Percentiles rank a stretch among this genome's conserved stretches.
phyloP scores from a whole-genome alignment of 2,888 invertebrate species.

The Eupithecia centaureata region DNA sequence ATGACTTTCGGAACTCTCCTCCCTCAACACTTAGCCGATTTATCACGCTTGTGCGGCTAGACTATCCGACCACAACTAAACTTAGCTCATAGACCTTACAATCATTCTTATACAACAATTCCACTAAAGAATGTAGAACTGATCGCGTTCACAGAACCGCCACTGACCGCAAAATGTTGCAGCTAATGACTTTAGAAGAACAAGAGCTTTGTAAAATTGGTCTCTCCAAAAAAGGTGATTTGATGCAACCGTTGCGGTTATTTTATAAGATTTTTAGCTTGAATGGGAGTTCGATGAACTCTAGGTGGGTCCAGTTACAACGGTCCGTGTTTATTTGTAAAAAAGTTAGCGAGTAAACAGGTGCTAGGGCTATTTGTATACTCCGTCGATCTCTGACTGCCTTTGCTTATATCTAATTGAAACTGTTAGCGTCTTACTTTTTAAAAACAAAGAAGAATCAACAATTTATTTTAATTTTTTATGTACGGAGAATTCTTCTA shows the following conservation, averaged over 20 bases:
- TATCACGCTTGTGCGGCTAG: conserved; percentile 60
- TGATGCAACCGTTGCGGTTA: conserved; percentile 49
- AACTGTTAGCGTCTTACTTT: neutral
- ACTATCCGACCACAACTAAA: conserved; percentile 33
- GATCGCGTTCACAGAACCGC: conserved; percentile 45
- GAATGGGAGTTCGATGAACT: conserved; percentile 49
- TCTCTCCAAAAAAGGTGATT: conserved; percentile 51
- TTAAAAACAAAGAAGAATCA: neutral
- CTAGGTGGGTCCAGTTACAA: conserved; percentile 61
- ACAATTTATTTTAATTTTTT: neutral
- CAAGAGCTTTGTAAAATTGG: conserved; percentile 46
- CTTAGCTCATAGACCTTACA: conserved; percentile 39
- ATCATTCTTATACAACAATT: conserved; percentile 55
- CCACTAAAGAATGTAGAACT: conserved; percentile 26
- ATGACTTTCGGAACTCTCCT: conserved; percentile 77
- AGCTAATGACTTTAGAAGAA: conserved; percentile 53
- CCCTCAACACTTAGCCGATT: conserved; percentile 74
- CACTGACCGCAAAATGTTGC: conserved; percentile 62
- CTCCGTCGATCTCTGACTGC: conserved; percentile 6
- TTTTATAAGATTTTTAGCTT: conserved; percentile 48
- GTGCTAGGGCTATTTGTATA: conserved; percentile 34
- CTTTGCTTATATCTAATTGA: neutral
- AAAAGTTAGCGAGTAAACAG: conserved; percentile 51
- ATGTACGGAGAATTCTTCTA: neutral
- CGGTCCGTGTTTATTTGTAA: conserved; percentile 52